Evolutionary conservation across 2,888 invertebrate genomes (phyloP).

Genomic region (Anodontia alba): DNA sequence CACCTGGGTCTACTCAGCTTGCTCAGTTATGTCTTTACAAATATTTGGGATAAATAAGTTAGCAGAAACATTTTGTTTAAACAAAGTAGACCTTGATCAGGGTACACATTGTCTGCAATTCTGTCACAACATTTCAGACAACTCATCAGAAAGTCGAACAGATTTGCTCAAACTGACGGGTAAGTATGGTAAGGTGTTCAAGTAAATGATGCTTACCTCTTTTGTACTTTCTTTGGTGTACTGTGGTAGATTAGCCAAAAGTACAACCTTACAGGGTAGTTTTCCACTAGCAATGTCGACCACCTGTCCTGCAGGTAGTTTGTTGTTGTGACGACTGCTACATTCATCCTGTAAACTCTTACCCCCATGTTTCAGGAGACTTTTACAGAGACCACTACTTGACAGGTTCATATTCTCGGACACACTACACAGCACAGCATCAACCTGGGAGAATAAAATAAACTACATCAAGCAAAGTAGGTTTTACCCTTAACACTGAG

Average conservation of each 20-base stretch:
- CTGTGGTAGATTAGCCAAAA: constrained; percentile 56
- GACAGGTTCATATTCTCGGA: constrained; percentile 58
- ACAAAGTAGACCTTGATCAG: too few relatives aligned
- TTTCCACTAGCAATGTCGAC: constrained; percentile 53
- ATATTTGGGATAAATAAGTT: too few relatives aligned
- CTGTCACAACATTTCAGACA: too few relatives aligned
- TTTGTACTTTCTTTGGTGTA: constrained; percentile 27
- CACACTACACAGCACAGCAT: constrained; percentile 59
- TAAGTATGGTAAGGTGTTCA: too few relatives aligned
- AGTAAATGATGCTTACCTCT: background rate
- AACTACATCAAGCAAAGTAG: too few relatives aligned
- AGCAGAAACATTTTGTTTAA: too few relatives aligned
- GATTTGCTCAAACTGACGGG: too few relatives aligned
- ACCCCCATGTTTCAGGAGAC: constrained; percentile 53
- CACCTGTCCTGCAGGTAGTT: constrained; percentile 49
- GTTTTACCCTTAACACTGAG: background rate
- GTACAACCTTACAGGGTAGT: constrained; percentile 58
- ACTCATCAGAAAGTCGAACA: too few relatives aligned
- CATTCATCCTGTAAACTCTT: constrained; percentile 53
- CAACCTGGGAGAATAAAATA: constrained; percentile 46
- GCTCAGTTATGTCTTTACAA: too few relatives aligned
- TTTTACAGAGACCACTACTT: constrained; percentile 49
- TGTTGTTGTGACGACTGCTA: constrained; percentile 47
- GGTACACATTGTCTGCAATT: too few relatives aligned
- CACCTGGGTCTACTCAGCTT: too few relatives aligned